A percentile compares a stretch with the other conserved stretches of the same genome.
These are phyloP conservation scores for Drosophila emarginata DNA, from an alignment of 2,888 invertebrate genomes.

Conservation along the genomic window DNA sequence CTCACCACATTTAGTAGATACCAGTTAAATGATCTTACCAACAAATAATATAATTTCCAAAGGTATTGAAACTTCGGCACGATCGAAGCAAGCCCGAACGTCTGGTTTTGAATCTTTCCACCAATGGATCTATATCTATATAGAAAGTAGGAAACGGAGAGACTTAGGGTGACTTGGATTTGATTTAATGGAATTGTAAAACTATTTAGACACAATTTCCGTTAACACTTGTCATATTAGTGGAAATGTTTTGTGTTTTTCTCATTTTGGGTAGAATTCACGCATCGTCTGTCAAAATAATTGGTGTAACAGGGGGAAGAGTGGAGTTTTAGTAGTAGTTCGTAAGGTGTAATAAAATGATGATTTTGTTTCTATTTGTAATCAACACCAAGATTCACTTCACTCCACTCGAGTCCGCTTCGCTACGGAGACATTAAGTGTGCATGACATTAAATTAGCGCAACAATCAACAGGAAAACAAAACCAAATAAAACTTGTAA, in stretches of 20 bases:
- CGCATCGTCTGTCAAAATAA: constrained; percentile 69
- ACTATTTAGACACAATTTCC: constrained; percentile 40
- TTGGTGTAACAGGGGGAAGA: constrained; percentile 24
- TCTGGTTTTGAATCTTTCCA: no score
- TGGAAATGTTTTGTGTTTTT: not conserved
- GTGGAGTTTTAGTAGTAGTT: not conserved
- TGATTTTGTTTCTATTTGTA: constrained; percentile 51
- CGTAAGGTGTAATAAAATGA: constrained; percentile 53
- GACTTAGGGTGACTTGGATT: no score
- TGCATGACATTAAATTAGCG: constrained; percentile 72
- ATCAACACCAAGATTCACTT: constrained; percentile 61
- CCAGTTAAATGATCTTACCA: no score
- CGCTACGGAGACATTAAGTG: constrained; percentile 47
- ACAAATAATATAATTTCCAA: no score
- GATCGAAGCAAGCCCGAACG: no score
- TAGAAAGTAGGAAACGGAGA: no score
- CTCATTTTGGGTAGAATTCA: constrained; percentile 58
- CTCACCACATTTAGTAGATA: no score
- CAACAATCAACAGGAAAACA: constrained; percentile 50
- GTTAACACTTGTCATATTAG: constrained; percentile 36
- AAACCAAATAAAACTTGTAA: constrained; percentile 55
- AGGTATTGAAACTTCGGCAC: no score
- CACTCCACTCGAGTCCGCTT: not conserved
- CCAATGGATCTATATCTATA: no score
- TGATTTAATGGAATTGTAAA: not conserved